Evolutionary conservation across 2,113 vertebrate genomes (phyloP), one percentile per base, ranked within the genome.

Genomic region (Sigmodon hispidus): DNA sequence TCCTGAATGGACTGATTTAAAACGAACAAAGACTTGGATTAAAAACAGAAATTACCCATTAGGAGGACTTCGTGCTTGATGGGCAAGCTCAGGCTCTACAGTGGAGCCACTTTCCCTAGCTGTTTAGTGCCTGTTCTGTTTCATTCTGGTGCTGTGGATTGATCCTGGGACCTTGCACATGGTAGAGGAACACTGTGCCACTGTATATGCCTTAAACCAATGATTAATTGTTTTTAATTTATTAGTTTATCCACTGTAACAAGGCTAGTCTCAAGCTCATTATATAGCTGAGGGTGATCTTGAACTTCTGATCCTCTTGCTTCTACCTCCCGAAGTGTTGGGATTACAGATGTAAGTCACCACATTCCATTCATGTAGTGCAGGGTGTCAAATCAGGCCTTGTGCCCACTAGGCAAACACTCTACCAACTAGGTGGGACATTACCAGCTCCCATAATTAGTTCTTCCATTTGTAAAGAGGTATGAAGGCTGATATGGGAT

Each of bases 1-100:
- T 50, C 93, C n/a, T 72, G 43, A 89, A 50, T 93, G 67, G 52
- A 36, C 8, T 21, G 31, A 77, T 95, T 96, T 48, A 67, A 86
- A 86, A 67, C 26, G 48, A 10, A 76, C 31, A 65, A 63, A 85
- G 21, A 65, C 81, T 63, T 65, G 59, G 17, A 22, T 85, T 85
- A 34, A 34, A 50, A 77, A 36, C 36, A n/a, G 36, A 70, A n/a
- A 70, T 70, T n/a, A 22, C 12, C 79, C 24, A 4, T 40, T 29
- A 40, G 55, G 80, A 45, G n/a, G 40, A 10, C n/a, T 55, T 29
- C 34, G 1, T 45, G 10, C 59, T 15, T 19, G 17, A 11, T 55
- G 76, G 48, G 36, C 13, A 55, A 36, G 50, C 50, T 52, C 45
- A 50, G 34, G 31, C 5, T 55, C 36, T 26, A 1, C 50, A 5